Evolutionary conservation across 2,888 invertebrate genomes (phyloP).

Genomic region (Aphelenchoides bicaudatus): DNA sequence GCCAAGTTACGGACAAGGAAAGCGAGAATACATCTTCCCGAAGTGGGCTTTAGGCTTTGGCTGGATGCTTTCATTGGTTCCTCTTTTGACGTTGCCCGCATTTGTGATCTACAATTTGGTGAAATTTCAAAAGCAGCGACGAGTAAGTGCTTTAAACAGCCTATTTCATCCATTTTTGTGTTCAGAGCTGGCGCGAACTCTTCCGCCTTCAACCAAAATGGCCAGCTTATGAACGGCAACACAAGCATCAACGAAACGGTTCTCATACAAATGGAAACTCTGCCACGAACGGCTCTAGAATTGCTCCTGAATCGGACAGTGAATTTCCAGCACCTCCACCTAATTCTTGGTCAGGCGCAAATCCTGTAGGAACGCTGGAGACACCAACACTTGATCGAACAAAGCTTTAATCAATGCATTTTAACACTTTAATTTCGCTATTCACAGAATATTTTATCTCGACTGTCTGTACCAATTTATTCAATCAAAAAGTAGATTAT

Average conservation of each 20-base stretch:
- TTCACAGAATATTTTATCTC: too few relatives aligned
- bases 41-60: constrained; percentile 33
- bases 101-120: constrained; percentile 30
- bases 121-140: constrained; percentile 31
- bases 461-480: too few relatives aligned
- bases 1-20: constrained; percentile 35
- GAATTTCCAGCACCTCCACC: too few relatives aligned
- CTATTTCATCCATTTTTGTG: neutral
- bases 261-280: too few relatives aligned
- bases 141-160: constrained; percentile 23
- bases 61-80: constrained; percentile 31
- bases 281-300: too few relatives aligned
- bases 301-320: too few relatives aligned
- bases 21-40: constrained; percentile 31
- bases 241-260: neutral
- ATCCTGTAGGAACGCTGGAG: too few relatives aligned
- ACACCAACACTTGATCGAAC: too few relatives aligned
- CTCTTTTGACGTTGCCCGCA: constrained; percentile 28
- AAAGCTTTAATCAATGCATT: too few relatives aligned
- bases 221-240: constrained; percentile 35
- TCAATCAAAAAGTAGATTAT: too few relatives aligned
- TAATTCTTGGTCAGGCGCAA: too few relatives aligned
- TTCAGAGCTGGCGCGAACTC: constrained; percentile 33
- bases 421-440: too few relatives aligned
- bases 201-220: constrained; percentile 40